A percentile compares a stretch with the other conserved stretches of the same genome.
These are phyloP conservation scores for Eriosoma lanigerum DNA, from an alignment of 1,140 invertebrate genomes.

Conservation along the genomic window DNA sequence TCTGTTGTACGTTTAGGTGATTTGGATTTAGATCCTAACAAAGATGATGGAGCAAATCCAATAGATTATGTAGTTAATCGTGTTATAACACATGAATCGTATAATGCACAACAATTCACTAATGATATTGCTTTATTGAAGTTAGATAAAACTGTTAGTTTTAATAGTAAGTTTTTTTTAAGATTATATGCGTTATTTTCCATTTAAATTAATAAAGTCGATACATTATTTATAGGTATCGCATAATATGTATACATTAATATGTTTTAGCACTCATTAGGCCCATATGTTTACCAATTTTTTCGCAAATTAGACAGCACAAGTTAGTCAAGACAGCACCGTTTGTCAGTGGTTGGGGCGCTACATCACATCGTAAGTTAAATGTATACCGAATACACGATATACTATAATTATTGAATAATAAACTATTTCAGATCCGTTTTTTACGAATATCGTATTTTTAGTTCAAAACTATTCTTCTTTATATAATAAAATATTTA, in stretches of 20 bases:
- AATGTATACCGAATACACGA: background rate
- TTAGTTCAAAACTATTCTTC: background rate
- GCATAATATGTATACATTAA: too few species aligned
- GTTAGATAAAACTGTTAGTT: conserved; percentile 58
- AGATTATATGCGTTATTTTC: background rate
- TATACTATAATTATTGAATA: too few species aligned
- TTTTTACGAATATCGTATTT: background rate
- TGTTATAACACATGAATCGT: conserved; percentile 57
- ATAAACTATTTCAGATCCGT: too few species aligned
- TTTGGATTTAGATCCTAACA: conserved; percentile 57
- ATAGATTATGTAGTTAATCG: conserved; percentile 57
- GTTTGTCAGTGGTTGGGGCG: conserved; percentile 78
- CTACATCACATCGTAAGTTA: conserved; percentile 55
- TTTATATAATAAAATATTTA: background rate
- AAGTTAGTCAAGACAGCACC: conserved; percentile 62
- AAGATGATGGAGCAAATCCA: conserved; percentile 57
- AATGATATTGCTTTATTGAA: conserved; percentile 62
- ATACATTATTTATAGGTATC: background rate
- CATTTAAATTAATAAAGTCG: background rate
- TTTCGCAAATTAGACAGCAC: conserved; percentile 59
- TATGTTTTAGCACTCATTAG: conserved; percentile 64
- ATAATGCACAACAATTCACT: conserved; percentile 58
- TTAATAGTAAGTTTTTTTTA: conserved; percentile 53
- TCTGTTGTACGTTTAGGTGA: conserved; percentile 57
- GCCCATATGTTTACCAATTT: conserved; percentile 75